A percentile compares a stretch with the other conserved stretches of the same genome.
Conservation (phyloP, 2,113 vertebrate genomes). For the Lycocorax pyrrhopterus region DNA sequence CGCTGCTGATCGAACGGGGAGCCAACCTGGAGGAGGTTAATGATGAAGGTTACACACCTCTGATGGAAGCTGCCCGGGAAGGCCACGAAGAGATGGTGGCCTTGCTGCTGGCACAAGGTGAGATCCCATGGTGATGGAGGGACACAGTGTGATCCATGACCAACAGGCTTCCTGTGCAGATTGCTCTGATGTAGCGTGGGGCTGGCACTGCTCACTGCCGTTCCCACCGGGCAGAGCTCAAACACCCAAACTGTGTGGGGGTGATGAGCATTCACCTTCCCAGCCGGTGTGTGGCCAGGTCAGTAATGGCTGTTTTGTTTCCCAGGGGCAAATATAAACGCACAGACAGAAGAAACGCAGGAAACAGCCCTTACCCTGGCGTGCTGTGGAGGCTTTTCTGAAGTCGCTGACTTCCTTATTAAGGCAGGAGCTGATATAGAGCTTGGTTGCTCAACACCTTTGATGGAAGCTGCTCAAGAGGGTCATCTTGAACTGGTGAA, state of each 20-base stretch:
- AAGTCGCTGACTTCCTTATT: constrained; percentile 97
- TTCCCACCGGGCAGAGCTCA: neutral
- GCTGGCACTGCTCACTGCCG: neutral
- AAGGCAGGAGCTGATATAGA: constrained; percentile 98
- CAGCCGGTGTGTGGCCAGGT: neutral
- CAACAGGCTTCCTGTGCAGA: neutral
- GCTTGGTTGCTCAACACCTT: constrained; percentile 94
- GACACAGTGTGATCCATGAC: neutral
- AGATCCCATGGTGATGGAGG: neutral
- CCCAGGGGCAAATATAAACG: constrained; percentile 97
- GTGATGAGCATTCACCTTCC: neutral
- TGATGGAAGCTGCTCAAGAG: constrained; percentile 98
- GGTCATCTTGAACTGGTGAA: constrained; percentile 97
- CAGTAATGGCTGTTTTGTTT: neutral
- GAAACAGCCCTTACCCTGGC: constrained; percentile 96
- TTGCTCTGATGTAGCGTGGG: fast-evolving
- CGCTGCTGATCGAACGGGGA: constrained; percentile 93
- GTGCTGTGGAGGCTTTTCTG: constrained; percentile 96
- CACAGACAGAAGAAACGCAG: constrained; percentile 98
- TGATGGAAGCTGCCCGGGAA: constrained; percentile 98
- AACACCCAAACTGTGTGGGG: neutral
- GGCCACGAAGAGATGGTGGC: constrained; percentile 99
- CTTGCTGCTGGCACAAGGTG: constrained; percentile 96
- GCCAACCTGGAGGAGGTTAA: constrained; percentile 99
- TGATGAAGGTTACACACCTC: constrained; percentile 96